Evolutionary conservation across 2,797 vertebrate species (phyloP).

Genomic region (Gobio occitaniae): DNA sequence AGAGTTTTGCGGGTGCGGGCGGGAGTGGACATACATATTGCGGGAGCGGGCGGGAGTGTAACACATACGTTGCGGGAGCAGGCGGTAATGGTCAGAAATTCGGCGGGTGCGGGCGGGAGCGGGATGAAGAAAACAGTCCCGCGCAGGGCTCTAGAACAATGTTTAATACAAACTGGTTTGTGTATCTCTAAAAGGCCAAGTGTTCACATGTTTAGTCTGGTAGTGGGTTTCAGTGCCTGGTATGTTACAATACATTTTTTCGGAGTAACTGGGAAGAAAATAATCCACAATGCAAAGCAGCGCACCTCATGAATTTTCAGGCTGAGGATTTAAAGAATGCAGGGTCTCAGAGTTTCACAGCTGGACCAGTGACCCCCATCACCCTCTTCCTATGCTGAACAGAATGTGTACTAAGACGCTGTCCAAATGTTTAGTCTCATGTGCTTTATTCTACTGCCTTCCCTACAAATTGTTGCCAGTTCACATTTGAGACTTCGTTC

Average conservation of each 20-base stretch:
- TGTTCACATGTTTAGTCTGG: slow-evolving; percentile 49
- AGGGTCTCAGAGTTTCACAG: slow-evolving; percentile 26
- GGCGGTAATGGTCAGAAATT: no score
- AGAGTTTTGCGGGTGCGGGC: no score
- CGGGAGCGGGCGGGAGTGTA: no score
- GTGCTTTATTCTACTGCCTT: slow-evolving; percentile 48
- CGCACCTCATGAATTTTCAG: not conserved
- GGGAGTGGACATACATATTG: no score
- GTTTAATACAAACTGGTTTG: slow-evolving; percentile 16
- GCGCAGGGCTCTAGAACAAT: no score
- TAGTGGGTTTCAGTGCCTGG: slow-evolving; percentile 21
- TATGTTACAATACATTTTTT: slow-evolving; percentile 11
- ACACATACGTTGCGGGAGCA: no score
- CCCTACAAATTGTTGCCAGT: slow-evolving; percentile 18
- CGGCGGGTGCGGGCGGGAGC: no score
- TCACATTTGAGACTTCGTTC: slow-evolving; percentile 47
- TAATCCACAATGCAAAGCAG: slow-evolving; percentile 34
- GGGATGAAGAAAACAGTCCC: no score
- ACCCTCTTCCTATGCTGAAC: slow-evolving; percentile 6
- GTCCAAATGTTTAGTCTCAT: slow-evolving; percentile 67
- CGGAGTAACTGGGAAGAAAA: slow-evolving; percentile 21
- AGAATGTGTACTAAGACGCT: slow-evolving; percentile 53
- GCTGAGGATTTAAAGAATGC: slow-evolving; percentile 23
- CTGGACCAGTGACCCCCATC: not conserved
- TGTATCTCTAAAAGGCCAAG: slow-evolving; percentile 36